phyloP scores from a whole-genome alignment of 1,140 invertebrate genomes.

The Varroa destructor region DNA sequence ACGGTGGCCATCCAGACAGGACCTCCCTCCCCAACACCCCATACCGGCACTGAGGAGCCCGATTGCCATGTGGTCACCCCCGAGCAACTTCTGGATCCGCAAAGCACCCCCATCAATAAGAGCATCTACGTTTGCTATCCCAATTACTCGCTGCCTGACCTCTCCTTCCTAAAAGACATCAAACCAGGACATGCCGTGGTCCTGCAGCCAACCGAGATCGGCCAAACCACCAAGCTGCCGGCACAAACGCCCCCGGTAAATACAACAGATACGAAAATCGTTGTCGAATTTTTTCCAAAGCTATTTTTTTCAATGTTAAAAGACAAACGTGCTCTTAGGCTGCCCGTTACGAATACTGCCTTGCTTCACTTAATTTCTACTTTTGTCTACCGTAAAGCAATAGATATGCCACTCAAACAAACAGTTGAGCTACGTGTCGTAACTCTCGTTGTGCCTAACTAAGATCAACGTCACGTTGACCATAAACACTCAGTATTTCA shows the following conservation, averaged over 20 bases:
- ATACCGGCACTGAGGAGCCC: slow-evolving; percentile 34
- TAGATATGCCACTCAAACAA: no score
- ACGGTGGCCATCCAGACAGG: slow-evolving; percentile 28
- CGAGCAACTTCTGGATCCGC: slow-evolving; percentile 30
- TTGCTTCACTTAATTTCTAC: no score
- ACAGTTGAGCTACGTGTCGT: no score
- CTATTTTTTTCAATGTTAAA: no score
- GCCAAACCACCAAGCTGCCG: slow-evolving; percentile 3
- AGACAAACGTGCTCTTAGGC: no score
- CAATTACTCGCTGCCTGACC: slow-evolving; percentile 73
- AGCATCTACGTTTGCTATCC: slow-evolving; percentile 80
- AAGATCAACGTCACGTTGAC: no score
- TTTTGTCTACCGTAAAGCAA: no score
- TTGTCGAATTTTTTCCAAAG: no score
- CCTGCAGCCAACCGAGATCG: slow-evolving; percentile 32
- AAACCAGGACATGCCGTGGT: slow-evolving; percentile 34
- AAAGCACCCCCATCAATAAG: slow-evolving; percentile 32
- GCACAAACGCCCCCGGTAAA: slow-evolving; percentile 11
- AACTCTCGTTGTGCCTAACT: no score
- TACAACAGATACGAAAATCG: background rate
- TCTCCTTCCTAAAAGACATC: slow-evolving; percentile 56
- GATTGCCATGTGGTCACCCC: slow-evolving; percentile 31
- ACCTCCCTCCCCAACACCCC: slow-evolving; percentile 30
- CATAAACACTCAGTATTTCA: no score
- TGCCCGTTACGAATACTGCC: no score